These are phyloP conservation scores for Hemicentrotus pulcherrimus DNA, from an alignment of 35 echinoderm and acorn worm genomes.

Conservation along the genomic window DNA sequence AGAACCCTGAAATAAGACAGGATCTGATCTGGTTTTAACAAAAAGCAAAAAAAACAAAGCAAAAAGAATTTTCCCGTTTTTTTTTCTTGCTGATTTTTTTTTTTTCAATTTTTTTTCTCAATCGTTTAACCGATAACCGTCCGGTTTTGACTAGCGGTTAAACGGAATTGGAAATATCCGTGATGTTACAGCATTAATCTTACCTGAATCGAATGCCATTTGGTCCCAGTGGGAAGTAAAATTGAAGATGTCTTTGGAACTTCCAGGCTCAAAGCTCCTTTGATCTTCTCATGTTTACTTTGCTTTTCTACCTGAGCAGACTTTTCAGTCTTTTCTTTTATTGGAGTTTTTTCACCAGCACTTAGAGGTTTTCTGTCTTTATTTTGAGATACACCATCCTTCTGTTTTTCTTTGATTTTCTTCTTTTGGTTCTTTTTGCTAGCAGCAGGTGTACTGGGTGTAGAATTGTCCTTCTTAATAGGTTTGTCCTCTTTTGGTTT, in stretches of 20 bases:
- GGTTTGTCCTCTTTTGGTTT: neutral
- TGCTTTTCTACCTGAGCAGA: neutral
- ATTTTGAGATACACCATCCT: neutral
- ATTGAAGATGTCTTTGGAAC: neutral
- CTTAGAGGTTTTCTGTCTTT: neutral
- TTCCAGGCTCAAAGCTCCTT: neutral
- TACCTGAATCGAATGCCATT: slow-evolving; percentile 27
- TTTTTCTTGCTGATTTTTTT: too few relatives aligned
- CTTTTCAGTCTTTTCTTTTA: neutral
- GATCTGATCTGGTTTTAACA: too few relatives aligned
- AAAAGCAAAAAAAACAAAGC: too few relatives aligned
- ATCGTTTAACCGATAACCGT: too few relatives aligned
- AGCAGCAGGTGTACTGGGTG: neutral
- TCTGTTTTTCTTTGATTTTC: neutral
- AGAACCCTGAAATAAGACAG: too few relatives aligned
- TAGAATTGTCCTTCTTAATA: neutral
- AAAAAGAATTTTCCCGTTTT: too few relatives aligned
- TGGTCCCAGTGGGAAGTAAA: neutral
- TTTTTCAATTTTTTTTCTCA: too few relatives aligned
- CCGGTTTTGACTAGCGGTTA: too few relatives aligned
- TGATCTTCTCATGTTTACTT: neutral
- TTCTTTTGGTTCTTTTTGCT: slow-evolving; percentile 21
- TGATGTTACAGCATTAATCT: too few relatives aligned
- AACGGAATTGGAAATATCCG: too few relatives aligned
- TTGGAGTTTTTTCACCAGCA: neutral